Base-by-base conservation (phyloP, 1,140 invertebrate genomes). In the Chlorops oryzae region DNA sequence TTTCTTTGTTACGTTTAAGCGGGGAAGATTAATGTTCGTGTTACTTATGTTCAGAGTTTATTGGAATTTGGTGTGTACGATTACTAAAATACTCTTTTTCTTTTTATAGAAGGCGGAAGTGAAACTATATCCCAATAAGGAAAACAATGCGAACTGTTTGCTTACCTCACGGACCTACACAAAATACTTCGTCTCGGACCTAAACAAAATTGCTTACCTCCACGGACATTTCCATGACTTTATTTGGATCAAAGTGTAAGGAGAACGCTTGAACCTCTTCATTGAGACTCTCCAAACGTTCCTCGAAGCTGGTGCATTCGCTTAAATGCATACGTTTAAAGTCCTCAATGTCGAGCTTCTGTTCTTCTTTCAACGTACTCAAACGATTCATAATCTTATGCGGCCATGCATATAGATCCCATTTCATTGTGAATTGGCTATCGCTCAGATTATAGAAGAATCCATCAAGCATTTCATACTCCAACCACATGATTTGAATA, bases 401-500 rank as follows among this genome's bases (percentile, higher is more conserved):
- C 0, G 67, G 67, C 67, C 67, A 70, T 13, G 62, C 67, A n/a
- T 47, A 67, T 0, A 56, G 62, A 20, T 70, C 59, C 67, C 67
- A 70, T 50, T 70, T 70, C 62, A 70, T 67, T 5, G 57, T 53
- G 20, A 70, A 70, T 45, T 70, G 67, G 42, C 56, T 47, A 55
- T 70, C 64, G 13, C 38, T 58, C 3, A 70, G 41, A 54, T 67
- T 70, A 32, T 70, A 70, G 5, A 70, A 70, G 47, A 70, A 70
- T 34, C 61, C 62, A 27, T 70, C 67, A 12, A 70, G 35, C 45
- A 70, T 52, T 15, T 70, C 64, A 34, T 70, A 70, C 44, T 70
- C 67, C 32, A 70, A 24, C 62, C 63, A 67, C 62, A 70, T 70
- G 12, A 70, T 47, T 43, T 70, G 66, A 24, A 70, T 70, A 24